phyloP scores from a whole-genome alignment of 2,113 vertebrate genomes.

The Thamnaconus septentrionalis region DNA sequence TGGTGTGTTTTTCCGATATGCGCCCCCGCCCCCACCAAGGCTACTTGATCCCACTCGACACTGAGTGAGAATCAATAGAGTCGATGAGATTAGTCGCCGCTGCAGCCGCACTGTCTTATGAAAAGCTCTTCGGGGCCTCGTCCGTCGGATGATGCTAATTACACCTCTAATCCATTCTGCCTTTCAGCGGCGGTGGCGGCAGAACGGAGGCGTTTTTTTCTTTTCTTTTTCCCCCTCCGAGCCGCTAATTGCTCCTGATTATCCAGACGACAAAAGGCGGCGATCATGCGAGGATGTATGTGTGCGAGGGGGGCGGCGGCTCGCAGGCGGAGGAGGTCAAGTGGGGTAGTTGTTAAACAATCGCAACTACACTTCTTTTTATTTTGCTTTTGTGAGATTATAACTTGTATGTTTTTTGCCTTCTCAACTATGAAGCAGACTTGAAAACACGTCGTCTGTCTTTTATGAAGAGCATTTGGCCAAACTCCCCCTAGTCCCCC shows the following conservation, averaged over 20 bases:
- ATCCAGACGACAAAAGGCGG: constrained; percentile 54
- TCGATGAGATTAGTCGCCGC: constrained; percentile 63
- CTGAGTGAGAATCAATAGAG: constrained; percentile 68
- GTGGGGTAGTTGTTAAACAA: too few relatives aligned
- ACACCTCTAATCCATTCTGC: constrained; percentile 65
- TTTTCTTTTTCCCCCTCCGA: too few relatives aligned
- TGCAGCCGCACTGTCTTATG: constrained; percentile 60
- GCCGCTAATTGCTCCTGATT: constrained; percentile 69
- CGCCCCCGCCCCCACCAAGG: too few relatives aligned
- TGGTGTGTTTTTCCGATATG: constrained; percentile 37
- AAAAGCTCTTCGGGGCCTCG: constrained; percentile 62
- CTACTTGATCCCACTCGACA: constrained; percentile 53
- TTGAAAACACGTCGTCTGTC: too few relatives aligned
- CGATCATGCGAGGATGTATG: constrained; percentile 34
- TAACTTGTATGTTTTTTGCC: too few relatives aligned
- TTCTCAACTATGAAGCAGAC: too few relatives aligned
- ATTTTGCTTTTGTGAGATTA: too few relatives aligned
- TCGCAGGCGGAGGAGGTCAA: not conserved
- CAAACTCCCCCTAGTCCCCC: too few relatives aligned
- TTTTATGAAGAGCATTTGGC: too few relatives aligned
- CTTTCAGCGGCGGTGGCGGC: constrained; percentile 40
- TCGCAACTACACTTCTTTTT: too few relatives aligned
- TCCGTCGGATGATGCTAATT: constrained; percentile 65
- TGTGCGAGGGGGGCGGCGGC: not conserved
- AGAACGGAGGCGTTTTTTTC: constrained; percentile 32